Evolutionary conservation across 2,888 invertebrate species (phyloP).

Genomic region (Trilocha varians): DNA sequence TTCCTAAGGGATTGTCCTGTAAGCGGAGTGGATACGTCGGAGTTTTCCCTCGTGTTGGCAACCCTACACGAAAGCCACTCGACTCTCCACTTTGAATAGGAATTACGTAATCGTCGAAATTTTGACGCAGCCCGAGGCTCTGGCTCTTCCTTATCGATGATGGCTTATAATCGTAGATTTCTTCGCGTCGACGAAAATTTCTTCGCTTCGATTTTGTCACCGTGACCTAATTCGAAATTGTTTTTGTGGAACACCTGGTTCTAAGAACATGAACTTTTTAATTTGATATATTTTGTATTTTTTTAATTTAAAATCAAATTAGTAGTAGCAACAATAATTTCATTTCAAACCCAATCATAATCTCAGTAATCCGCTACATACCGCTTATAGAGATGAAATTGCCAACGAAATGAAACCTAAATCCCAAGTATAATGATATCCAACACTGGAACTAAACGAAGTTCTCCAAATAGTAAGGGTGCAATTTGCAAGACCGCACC

Average conservation of each 20-base stretch:
- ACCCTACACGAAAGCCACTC: slow-evolving; percentile 25
- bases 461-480: slow-evolving; percentile 27
- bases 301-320: too few species aligned
- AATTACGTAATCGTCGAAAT: slow-evolving; percentile 47
- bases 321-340: too few species aligned
- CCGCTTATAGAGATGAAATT: too few species aligned
- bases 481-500: slow-evolving; percentile 42
- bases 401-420: too few species aligned
- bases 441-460: slow-evolving; percentile 1
- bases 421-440: not conserved
- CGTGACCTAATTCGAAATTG: not conserved
- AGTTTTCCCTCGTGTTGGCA: slow-evolving; percentile 21
- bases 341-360: too few species aligned
- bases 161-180: slow-evolving; percentile 30
- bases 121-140: slow-evolving; percentile 37
- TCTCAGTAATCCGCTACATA: too few species aligned
- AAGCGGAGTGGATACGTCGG: slow-evolving; percentile 16
- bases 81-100: slow-evolving; percentile 48
- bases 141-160: slow-evolving; percentile 32
- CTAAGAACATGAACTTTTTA: too few species aligned
- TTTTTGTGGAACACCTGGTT: not conserved
- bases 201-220: slow-evolving; percentile 20
- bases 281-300: too few species aligned
- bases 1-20: slow-evolving; percentile 23
- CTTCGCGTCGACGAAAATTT: slow-evolving; percentile 18